Evolutionary conservation across 2,113 vertebrate species (phyloP).

Genomic region (Pituophis catenifer): DNA sequence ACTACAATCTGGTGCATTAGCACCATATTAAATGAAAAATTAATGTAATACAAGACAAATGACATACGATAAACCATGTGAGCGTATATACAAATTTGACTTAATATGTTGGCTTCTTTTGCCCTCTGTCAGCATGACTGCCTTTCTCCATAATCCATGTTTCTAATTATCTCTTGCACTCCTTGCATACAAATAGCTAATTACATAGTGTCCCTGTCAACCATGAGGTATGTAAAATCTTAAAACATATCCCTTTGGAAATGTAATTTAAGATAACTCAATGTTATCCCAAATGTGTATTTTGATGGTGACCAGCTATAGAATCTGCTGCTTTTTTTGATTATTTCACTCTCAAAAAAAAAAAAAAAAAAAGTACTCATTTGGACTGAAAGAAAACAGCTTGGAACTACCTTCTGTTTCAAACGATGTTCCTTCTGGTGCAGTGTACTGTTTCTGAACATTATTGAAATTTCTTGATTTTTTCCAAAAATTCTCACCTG

Average conservation of each 20-base stretch:
- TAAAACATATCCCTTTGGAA: conserved; percentile 69
- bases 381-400: background rate
- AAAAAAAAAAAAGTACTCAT: conserved; percentile 26
- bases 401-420: background rate
- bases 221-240: conserved; percentile 73
- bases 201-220: conserved; percentile 76
- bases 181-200: conserved; percentile 82
- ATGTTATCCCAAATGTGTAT: conserved; percentile 64
- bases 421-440: background rate
- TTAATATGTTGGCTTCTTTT: conserved; percentile 69
- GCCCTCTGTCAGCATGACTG: conserved; percentile 74
- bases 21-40: conserved; percentile 70
- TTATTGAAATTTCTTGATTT: background rate
- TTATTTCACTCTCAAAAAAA: conserved; percentile 2
- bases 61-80: conserved; percentile 66
- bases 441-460: background rate
- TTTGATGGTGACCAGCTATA: conserved; percentile 59
- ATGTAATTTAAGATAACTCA: conserved; percentile 75
- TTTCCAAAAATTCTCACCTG: background rate
- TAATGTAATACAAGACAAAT: conserved; percentile 68
- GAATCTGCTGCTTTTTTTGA: conserved; percentile 52
- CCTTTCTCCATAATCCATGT: conserved; percentile 75
- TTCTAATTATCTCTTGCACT: conserved; percentile 77
- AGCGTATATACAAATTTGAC: conserved; percentile 72
- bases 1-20: conserved; percentile 60